Conservation (phyloP, 2,888 invertebrate species). For the Watsonalla cultraria region DNA sequence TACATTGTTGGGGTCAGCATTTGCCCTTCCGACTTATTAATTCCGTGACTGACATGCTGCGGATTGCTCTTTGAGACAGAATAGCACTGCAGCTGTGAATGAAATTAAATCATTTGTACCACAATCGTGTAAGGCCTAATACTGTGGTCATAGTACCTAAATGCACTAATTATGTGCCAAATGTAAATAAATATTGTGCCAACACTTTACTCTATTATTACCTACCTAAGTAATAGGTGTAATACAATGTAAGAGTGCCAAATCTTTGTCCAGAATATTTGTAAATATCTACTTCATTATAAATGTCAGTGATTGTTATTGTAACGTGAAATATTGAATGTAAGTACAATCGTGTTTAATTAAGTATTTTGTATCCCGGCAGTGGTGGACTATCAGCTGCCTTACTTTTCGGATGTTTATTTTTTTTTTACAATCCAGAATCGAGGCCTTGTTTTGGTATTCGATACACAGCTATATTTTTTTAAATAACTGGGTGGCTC, state of each 20-base stretch:
- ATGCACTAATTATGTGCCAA: conserved; percentile 42
- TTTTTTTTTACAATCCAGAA: not conserved
- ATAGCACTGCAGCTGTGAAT: no score
- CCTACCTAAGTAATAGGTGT: no score
- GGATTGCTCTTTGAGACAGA: no score
- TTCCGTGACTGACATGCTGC: no score
- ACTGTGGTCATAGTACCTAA: conserved; percentile 17
- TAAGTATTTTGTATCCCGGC: no score
- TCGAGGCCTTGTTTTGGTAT: not conserved
- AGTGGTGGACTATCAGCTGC: no score
- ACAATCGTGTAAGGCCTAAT: conserved; percentile 32
- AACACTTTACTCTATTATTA: conserved; percentile 16
- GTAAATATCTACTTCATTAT: conserved; percentile 14
- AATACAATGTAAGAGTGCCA: conserved; percentile 42
- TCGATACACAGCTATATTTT: not conserved
- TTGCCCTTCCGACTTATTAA: no score
- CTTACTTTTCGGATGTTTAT: not conserved
- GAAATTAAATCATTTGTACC: conserved; percentile 3
- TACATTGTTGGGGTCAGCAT: no score
- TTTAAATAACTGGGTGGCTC: not conserved
- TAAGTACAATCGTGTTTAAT: no score
- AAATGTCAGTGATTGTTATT: no score
- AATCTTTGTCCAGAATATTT: conserved; percentile 17
- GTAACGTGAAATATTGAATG: no score
- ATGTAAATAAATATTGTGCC: conserved; percentile 24